Evolutionary conservation across 92 coral and sea anemone genomes (phyloP).

Genomic region (Porites divaricata): DNA sequence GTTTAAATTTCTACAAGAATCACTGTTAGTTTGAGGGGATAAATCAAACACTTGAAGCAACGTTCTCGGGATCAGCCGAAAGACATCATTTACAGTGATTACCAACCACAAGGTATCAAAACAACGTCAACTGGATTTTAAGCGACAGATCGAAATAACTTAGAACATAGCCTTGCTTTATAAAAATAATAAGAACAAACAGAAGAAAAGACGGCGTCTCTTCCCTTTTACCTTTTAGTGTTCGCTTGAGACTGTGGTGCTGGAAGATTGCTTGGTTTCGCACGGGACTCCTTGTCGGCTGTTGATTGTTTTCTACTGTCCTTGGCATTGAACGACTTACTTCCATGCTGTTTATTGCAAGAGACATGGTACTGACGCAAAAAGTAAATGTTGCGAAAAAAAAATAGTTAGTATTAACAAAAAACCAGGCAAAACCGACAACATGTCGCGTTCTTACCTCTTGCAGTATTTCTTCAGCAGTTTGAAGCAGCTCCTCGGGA

Average conservation of each 20-base stretch:
- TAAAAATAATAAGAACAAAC: background rate
- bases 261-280: background rate
- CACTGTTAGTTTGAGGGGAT: too few relatives aligned
- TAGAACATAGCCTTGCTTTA: too few relatives aligned
- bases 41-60: too few relatives aligned
- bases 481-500: constrained; percentile 61
- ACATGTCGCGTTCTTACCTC: constrained; percentile 27
- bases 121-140: too few relatives aligned
- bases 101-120: too few relatives aligned
- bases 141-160: too few relatives aligned
- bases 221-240: constrained; percentile 3
- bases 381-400: background rate
- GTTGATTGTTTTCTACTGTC: background rate
- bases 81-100: too few relatives aligned
- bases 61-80: too few relatives aligned
- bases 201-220: background rate
- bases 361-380: background rate
- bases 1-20: too few relatives aligned
- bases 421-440: background rate
- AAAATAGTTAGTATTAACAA: background rate
- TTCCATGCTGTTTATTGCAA: background rate
- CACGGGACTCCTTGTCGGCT: background rate
- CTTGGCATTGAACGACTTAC: background rate
- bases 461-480: constrained; percentile 53
- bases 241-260: background rate